phyloP scores from a whole-genome alignment of 2,113 vertebrate genomes.

The Xiphorhynchus elegans region DNA sequence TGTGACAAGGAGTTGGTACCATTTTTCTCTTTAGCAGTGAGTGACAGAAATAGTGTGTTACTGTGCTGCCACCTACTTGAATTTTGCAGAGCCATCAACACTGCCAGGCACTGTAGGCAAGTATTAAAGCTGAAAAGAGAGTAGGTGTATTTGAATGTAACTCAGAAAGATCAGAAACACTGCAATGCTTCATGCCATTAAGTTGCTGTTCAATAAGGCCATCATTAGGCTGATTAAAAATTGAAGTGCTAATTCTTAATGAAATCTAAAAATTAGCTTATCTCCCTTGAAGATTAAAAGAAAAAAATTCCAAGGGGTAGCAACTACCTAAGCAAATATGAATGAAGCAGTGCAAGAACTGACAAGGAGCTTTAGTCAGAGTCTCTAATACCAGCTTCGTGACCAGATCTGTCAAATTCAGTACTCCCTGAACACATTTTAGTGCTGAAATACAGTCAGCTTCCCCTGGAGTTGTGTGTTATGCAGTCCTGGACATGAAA shows the following conservation, averaged over 20 bases:
- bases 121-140: slow-evolving; percentile 44
- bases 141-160: slow-evolving; percentile 54
- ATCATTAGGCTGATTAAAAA: slow-evolving; percentile 25
- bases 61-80: slow-evolving; percentile 65
- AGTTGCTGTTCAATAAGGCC: not conserved
- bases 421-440: not conserved
- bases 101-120: slow-evolving; percentile 54
- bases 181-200: not conserved
- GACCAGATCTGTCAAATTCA: not conserved
- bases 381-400: not conserved
- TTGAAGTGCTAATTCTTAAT: slow-evolving; percentile 21
- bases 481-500: not conserved
- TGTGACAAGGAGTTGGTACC: slow-evolving; percentile 6
- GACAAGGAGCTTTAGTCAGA: not conserved
- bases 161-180: slow-evolving; percentile 26
- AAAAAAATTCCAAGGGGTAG: not conserved
- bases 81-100: slow-evolving; percentile 33
- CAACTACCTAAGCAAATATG: not conserved
- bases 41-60: slow-evolving; percentile 61
- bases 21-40: slow-evolving; percentile 28
- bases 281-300: slow-evolving; percentile 6
- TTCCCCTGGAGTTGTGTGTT: not conserved
- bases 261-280: not conserved
- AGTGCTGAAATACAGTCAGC: not conserved
- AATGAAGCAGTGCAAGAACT: not conserved